Conservation (phyloP, 1,140 invertebrate species). For the Aphis craccivora region DNA sequence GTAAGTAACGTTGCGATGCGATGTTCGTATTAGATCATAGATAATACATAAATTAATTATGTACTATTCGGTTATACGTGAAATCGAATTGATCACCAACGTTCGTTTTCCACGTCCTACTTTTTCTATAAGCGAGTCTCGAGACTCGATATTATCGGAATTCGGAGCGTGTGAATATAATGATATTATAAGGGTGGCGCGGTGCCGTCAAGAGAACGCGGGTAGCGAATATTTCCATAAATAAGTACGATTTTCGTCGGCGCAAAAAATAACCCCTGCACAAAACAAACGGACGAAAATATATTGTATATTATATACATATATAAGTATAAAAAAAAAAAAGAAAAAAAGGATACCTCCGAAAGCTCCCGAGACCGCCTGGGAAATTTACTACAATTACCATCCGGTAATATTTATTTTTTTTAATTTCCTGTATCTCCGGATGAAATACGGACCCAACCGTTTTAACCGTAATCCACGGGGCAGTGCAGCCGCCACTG, state of each 20-base stretch:
- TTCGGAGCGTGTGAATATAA: background rate
- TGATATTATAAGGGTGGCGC: background rate
- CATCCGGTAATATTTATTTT: conserved; percentile 57
- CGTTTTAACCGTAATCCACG: conserved; percentile 55
- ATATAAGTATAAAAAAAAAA: background rate
- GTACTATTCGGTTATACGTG: background rate
- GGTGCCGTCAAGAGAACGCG: background rate
- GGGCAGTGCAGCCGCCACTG: background rate
- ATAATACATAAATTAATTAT: background rate
- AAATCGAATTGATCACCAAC: background rate
- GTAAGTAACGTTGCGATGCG: background rate
- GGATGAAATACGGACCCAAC: conserved; percentile 50
- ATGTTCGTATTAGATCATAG: background rate
- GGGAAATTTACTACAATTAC: conserved; percentile 56
- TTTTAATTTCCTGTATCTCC: conserved; percentile 56
- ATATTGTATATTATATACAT: background rate
- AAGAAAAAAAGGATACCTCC: conserved; percentile 1
- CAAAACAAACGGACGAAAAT: background rate
- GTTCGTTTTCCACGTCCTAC: background rate
- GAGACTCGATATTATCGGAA: background rate
- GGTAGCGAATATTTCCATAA: background rate
- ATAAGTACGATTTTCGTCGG: background rate
- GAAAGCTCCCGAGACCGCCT: conserved; percentile 44
- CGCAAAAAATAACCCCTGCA: background rate
- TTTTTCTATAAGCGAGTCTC: background rate